Evolutionary conservation across 2,797 vertebrate species (phyloP), one percentile per base, ranked within the genome.

Genomic region (Nannoperca australis): DNA sequence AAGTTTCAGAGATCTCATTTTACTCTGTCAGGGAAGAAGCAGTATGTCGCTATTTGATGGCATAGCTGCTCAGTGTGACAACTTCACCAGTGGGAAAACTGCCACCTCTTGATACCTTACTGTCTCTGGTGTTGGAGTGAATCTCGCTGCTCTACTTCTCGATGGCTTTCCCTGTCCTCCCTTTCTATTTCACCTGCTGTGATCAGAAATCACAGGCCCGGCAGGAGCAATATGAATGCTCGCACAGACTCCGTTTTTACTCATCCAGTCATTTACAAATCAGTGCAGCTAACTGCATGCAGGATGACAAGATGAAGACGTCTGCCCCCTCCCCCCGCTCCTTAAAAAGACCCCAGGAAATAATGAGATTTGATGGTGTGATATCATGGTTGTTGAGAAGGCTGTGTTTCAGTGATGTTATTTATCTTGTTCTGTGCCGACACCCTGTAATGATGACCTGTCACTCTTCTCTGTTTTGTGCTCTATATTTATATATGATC

Each of bases 381-480:
- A 70, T 68, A 76, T 81, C 7, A n/a, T 82, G 84, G 80, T 69
- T 81, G 76, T 77, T 74, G 76, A 77, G 76, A 83, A 82, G 66
- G 85, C 80, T 76, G 82, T 88, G 85, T 90, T 85, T 81, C 69
- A 82, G 63, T 88, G 81, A 88, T 78, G 84, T 89, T 92, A 79
- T 92, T 86, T 87, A 85, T 90, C 88, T 91, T 83, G 86, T 91
- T 86, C 86, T 81, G 85, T 92, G 90, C 84, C 82, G 50, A 84
- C 83, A 84, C 79, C 87, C 86, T 92, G 89, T 92, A 90, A 90
- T 83, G 81, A 92, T 81, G 85, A 92, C 85, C 87, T 89, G 86
- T 91, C 92, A 89, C 88, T 94, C 86, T 91, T 90, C 93, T 94
- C 93, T 95, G 94, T 93, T 94, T 91, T 94, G 89, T 94, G 90